Conservation (phyloP, 2,113 vertebrate species). For the Etia nguti region DNA sequence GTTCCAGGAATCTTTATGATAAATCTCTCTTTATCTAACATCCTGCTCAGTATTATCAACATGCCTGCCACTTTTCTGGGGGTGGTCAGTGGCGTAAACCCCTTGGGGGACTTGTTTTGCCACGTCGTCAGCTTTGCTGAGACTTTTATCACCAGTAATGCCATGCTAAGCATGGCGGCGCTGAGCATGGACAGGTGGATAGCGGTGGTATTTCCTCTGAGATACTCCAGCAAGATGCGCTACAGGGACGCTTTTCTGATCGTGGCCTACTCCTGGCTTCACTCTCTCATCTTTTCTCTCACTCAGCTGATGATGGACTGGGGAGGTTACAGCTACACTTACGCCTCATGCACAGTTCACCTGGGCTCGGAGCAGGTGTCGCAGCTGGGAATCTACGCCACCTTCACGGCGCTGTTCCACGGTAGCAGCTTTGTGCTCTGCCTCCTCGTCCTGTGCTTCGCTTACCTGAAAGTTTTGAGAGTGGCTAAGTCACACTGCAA, state of each 20-base stretch:
- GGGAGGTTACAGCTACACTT: conserved; percentile 74
- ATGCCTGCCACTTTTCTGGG: conserved; percentile 76
- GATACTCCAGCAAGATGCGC: conserved; percentile 79
- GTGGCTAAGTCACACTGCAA: conserved; percentile 79
- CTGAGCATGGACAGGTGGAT: conserved; percentile 81
- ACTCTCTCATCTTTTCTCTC: conserved; percentile 71
- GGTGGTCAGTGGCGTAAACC: conserved; percentile 56
- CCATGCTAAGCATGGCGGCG: conserved; percentile 79
- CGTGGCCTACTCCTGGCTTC: conserved; percentile 75
- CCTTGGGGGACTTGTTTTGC: conserved; percentile 66
- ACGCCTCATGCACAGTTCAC: conserved; percentile 76
- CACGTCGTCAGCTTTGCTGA: conserved; percentile 71
- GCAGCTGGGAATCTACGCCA: conserved; percentile 63
- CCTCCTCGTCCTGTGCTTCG: conserved; percentile 74
- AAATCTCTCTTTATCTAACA: conserved; percentile 78
- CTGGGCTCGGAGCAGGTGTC: conserved; percentile 40
- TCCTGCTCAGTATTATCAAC: conserved; percentile 73
- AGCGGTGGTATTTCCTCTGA: conserved; percentile 77
- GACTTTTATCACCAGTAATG: conserved; percentile 76
- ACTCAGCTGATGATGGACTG: conserved; percentile 72
- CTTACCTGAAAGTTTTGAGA: conserved; percentile 76
- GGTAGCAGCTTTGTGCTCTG: conserved; percentile 72
- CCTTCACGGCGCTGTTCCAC: conserved; percentile 77
- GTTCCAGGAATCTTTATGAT: conserved; percentile 75
- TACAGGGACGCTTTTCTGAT: conserved; percentile 71